Evolutionary conservation across 2,113 vertebrate genomes (phyloP), one percentile per base, ranked within the genome.

Genomic region (Meleagris gallopavo): DNA sequence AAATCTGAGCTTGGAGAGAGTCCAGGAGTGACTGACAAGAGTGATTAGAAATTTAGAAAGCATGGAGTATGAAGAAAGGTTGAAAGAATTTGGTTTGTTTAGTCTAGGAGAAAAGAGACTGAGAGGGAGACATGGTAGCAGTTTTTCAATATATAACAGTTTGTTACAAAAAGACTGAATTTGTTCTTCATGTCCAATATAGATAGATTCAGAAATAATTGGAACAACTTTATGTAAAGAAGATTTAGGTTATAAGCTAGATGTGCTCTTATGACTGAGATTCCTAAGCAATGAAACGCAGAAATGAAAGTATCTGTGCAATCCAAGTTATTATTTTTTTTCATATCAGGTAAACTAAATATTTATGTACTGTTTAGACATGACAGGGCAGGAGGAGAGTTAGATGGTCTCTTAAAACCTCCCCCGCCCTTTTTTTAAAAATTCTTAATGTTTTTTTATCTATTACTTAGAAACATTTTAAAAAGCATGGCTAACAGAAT

Each of bases 31-130:
- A 93, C 61, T 81, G 90, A 96, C 95, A 94, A 92, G 94, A 94
- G 69, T 61, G 77, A 94, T 92, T 96, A 88, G 70, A 86, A 57
- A 80, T 95, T 96, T 92, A 96, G 88, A 94, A 94, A 78, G 61
- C 72, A 81, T 48, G 61, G 90, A 46, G 52, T 96, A 72, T 78
- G 88, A 92, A 94, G 65, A 94, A 93, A 88, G 76, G 70, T 93
- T 90, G 69, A 92, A 95, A 95, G 92, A 96, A 92, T 95, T 93
- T 78, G 55, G 38, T 92, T 94, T 96, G 94, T 95, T 96, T 96
- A 95, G 92, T 94, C 95, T 96, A 71, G 65, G 20, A 83, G 61
- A 92, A 94, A 94, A 90, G 50, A 88, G 88, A 58, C 71, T 86
- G 64, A 58, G 43, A 88, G 61, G 87, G 41, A 83, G 45, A 75